These are phyloP conservation scores for Eumacrocentrus americanus DNA, from an alignment of 2,888 invertebrate species.

Conservation along the genomic window DNA sequence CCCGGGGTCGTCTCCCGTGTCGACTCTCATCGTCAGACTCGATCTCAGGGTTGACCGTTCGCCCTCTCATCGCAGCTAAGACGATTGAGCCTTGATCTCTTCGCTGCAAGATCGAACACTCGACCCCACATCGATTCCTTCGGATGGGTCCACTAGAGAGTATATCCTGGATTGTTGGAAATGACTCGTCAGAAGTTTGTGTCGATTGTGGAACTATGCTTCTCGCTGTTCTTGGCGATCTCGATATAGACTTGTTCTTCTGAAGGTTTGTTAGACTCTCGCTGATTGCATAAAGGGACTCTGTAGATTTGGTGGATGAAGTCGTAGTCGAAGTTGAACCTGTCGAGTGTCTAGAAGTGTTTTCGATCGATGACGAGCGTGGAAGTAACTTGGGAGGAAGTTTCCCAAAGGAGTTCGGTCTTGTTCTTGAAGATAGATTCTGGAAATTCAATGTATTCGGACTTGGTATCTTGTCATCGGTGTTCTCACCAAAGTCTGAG, in stretches of 20 bases:
- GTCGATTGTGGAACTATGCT: slow-evolving; percentile 1
- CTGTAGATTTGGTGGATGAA: slow-evolving; percentile 51
- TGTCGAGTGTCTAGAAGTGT: slow-evolving; percentile 49
- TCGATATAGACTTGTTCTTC: slow-evolving; percentile 5
- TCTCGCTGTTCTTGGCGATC: slow-evolving; percentile 10
- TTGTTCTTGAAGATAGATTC: slow-evolving; percentile 33
- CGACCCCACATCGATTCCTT: slow-evolving; percentile 21
- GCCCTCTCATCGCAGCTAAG: neutral
- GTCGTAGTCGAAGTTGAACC: slow-evolving; percentile 51
- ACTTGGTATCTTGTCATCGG: slow-evolving; percentile 31
- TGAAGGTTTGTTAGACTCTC: slow-evolving; percentile 38
- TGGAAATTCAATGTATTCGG: slow-evolving; percentile 7
- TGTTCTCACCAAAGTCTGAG: slow-evolving; percentile 43
- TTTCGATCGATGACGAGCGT: slow-evolving; percentile 52
- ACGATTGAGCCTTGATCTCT: slow-evolving; percentile 30
- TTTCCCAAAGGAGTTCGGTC: slow-evolving; percentile 48
- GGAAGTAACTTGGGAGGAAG: slow-evolving; percentile 49
- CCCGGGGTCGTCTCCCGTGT: slow-evolving; percentile 34
- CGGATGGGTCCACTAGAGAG: neutral
- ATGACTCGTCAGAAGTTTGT: slow-evolving; percentile 20
- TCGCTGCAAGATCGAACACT: slow-evolving; percentile 13
- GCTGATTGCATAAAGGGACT: slow-evolving; percentile 52
- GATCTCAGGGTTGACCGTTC: slow-evolving; percentile 30
- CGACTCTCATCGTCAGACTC: slow-evolving; percentile 25
- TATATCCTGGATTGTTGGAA: neutral